Conservation (phyloP, 2,113 vertebrate genomes). For the Mobula birostris region DNA sequence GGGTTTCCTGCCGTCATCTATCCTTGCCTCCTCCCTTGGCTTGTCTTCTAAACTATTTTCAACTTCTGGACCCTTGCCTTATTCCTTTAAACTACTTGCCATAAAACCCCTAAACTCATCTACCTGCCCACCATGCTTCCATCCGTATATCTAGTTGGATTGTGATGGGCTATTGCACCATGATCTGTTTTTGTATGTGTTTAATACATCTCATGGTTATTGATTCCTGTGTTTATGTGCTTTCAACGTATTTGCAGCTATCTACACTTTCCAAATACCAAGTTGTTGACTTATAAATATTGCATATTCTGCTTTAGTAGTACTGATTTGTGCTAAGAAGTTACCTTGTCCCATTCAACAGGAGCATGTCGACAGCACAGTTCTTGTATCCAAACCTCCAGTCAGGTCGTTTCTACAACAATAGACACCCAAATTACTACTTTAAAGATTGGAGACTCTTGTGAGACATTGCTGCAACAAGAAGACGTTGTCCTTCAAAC, state of each 20-base stretch:
- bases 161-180: background rate
- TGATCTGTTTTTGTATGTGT: background rate
- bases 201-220: background rate
- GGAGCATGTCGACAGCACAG: slow-evolving; percentile 48
- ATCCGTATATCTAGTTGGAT: background rate
- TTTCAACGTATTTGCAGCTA: background rate
- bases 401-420: slow-evolving; percentile 44
- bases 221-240: background rate
- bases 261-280: background rate
- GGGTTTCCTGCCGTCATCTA: background rate
- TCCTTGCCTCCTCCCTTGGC: background rate
- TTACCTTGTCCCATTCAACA: slow-evolving; percentile 41
- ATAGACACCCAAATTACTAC: slow-evolving; percentile 46
- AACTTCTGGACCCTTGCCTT: background rate
- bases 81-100: background rate
- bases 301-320: background rate
- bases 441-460: slow-evolving; percentile 27
- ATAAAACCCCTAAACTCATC: background rate
- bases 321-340: background rate
- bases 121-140: no score
- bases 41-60: background rate
- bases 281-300: background rate
- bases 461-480: slow-evolving; percentile 48
- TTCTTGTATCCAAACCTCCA: slow-evolving; percentile 45
- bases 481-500: slow-evolving; percentile 56